These are phyloP conservation scores for Siderastrea siderea DNA, from an alignment of 92 coral and sea anemone species.

Conservation along the genomic window DNA sequence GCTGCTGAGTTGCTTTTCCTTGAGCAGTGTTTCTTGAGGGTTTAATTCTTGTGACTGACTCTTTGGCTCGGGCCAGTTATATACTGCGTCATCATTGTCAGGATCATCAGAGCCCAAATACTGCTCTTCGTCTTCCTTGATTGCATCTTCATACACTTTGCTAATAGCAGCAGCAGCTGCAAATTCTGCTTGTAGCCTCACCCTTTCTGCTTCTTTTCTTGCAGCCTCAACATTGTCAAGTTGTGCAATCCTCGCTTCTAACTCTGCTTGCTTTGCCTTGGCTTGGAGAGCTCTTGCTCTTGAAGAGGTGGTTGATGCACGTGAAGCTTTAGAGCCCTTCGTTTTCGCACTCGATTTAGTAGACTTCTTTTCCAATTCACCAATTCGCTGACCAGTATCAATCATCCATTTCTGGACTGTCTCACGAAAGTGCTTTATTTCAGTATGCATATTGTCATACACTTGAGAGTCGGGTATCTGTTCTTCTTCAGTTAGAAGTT, in stretches of 20 bases:
- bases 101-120: constrained; percentile 54
- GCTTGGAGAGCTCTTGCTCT: constrained; percentile 57
- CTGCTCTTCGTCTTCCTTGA: constrained; percentile 60
- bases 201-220: constrained; percentile 47
- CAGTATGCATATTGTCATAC: no score
- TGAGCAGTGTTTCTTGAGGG: no score
- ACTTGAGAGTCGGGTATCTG: no score
- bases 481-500: no score
- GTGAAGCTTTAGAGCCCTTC: no score
- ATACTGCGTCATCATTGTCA: constrained; percentile 21
- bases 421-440: no score
- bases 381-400: no score
- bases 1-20: neutral
- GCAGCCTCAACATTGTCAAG: constrained; percentile 50
- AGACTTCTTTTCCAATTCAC: no score
- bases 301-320: constrained; percentile 26
- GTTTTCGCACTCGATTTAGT: no score
- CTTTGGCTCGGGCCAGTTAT: neutral
- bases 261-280: constrained; percentile 51
- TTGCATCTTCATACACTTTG: constrained; percentile 57
- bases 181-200: constrained; percentile 32
- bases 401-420: no score
- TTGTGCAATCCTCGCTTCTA: constrained; percentile 37
- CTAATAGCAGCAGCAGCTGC: constrained; percentile 53
- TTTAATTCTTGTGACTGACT: no score